These are phyloP conservation scores for Amitus sp. DNA, from an alignment of 2,888 invertebrate species.

Conservation along the genomic window DNA sequence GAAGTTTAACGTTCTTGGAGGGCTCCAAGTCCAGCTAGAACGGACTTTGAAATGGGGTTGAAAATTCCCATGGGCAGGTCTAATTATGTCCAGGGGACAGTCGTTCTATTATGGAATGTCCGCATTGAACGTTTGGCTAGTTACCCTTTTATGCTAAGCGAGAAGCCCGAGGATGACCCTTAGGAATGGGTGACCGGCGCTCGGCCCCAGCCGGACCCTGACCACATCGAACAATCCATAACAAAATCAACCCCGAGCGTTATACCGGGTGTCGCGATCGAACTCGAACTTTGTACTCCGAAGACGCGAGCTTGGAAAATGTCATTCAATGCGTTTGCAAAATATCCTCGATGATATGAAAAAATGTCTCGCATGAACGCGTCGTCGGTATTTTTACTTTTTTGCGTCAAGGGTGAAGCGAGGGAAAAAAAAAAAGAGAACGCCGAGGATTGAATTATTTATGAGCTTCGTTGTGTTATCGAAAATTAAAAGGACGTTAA, in stretches of 20 bases:
- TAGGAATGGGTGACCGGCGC: constrained; percentile 49
- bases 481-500: constrained; percentile 2
- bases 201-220: constrained; percentile 54
- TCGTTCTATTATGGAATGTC: constrained; percentile 52
- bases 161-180: constrained; percentile 59
- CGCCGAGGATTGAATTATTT: not conserved
- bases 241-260: constrained; percentile 31
- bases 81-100: constrained; percentile 64
- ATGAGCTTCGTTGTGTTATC: not conserved
- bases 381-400: not conserved
- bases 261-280: constrained; percentile 31
- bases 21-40: constrained; percentile 26
- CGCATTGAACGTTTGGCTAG: constrained; percentile 54
- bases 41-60: constrained; percentile 45
- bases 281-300: not conserved
- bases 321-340: constrained; percentile 6
- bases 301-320: not conserved
- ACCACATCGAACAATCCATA: too few species aligned
- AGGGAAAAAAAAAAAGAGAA: not conserved
- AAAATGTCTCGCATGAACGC: constrained; percentile 8
- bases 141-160: constrained; percentile 63
- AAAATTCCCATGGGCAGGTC: constrained; percentile 62
- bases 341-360: not conserved
- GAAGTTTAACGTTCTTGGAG: not conserved
- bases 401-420: not conserved